These are phyloP conservation scores for Coecobrya sp. DNA, from an alignment of 2,888 invertebrate genomes.

Conservation along the genomic window DNA sequence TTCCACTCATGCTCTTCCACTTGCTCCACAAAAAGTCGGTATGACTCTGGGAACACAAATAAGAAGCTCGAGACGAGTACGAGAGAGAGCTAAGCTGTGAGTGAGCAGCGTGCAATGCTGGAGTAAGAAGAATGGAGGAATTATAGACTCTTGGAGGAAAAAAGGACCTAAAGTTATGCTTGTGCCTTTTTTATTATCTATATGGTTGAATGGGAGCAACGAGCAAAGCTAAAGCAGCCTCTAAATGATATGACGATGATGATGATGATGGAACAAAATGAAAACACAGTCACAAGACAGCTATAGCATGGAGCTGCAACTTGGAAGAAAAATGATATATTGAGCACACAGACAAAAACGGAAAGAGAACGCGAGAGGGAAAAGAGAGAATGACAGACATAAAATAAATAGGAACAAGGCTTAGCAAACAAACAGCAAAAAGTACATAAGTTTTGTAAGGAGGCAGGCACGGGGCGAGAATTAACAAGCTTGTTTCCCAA, in stretches of 20 bases:
- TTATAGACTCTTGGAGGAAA: too few relatives aligned
- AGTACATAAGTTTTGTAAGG: too few relatives aligned
- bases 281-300: constrained; percentile 55
- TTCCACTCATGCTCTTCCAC: neutral
- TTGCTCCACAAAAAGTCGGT: neutral
- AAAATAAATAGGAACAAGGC: constrained; percentile 44
- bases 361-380: neutral
- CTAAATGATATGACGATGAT: neutral
- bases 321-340: constrained; percentile 57
- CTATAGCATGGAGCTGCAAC: neutral
- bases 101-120: neutral
- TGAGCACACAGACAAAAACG: constrained; percentile 20
- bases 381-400: constrained; percentile 31
- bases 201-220: too few relatives aligned
- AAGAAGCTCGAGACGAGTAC: neutral
- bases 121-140: too few relatives aligned
- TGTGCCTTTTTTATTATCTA: too few relatives aligned
- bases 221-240: too few relatives aligned
- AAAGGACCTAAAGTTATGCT: too few relatives aligned
- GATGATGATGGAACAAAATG: constrained; percentile 47
- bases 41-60: constrained; percentile 37
- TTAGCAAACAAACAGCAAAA: neutral
- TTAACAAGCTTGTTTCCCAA: constrained; percentile 54
- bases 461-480: constrained; percentile 1
- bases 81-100: neutral